Base-by-base conservation (phyloP, 2,113 vertebrate genomes). In the Apteryx mantelli region DNA sequence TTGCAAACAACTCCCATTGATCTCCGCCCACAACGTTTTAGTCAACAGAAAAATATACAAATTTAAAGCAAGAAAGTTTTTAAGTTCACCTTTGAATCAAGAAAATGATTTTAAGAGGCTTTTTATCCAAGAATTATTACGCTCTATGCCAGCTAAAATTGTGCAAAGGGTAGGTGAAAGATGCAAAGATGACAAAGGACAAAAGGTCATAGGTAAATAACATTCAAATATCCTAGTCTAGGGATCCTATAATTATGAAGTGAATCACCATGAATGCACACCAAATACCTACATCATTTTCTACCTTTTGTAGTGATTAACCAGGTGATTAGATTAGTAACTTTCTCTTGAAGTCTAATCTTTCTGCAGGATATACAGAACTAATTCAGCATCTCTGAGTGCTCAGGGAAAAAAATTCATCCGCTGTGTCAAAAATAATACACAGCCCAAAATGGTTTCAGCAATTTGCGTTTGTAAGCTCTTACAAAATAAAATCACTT, bases 311-410 rank as follows among this genome's bases (percentile, higher is more conserved):
- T 28, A 89, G 53, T 25, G 42, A 87, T 61, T 65, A 56, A 73
- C 18, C 52, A 46, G 8, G 24, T 78, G 17, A 83, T 58, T 13
- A 75, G n/a, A 78, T 55, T 44, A 73, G 64, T 55, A 81, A 86
- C 48, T 36, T 82, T 88, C 42, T 60, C 21, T 66, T 75, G 25
- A 69, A 82, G 9, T 60, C 40, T 86, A 60, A 42, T 20, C 82
- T 92, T 95, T 83, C 65, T 83, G 75, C 30, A 95, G 64, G 50
- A 34, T 83, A 80, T 79, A 84, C 9, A 76, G 15, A 92, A 87
- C 40, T 58, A 89, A 81, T 61, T 66, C 42, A 71, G 25, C 36
- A 68, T 11, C 20, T 83, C 50, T 65, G 30, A 79, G 30, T 8
- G 91, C 26, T 44, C 24, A 30, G 52, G 14, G 53, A 68, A 89